Base-by-base conservation (phyloP, 2,888 invertebrate species). In the Caenorhabditis zanzibari region DNA sequence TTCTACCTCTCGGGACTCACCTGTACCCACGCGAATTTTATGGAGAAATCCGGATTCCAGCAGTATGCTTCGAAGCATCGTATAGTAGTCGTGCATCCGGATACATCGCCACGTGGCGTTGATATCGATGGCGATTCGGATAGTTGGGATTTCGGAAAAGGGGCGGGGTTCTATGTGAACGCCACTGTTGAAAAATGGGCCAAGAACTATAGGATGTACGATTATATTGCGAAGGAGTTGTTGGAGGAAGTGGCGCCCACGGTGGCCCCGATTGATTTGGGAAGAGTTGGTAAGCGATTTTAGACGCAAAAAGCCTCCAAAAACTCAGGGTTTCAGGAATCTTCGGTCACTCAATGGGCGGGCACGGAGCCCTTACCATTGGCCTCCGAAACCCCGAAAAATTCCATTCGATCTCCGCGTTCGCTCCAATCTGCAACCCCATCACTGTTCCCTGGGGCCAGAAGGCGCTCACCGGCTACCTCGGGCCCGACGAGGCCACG, bases 41-140 rank as follows among this genome's bases (percentile, higher is more conserved):
- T 97, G 85, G 95, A 96, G 68, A 99, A 99, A 93, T 95, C 97
- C 59, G 98, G 97, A n/a, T 96, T 96, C 84, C 99, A 99, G 94
- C 95, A 95, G 93, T 95, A 95, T 93, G 98, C 98, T 5, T 85
- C 86, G 12, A 54, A 84, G n/a, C 72, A 86, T 49, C 81, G 88
- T n/a, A 35, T 99, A 2, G 95, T 96, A 85, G 95, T 99, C 71
- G 96, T 99, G 2, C 96, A 95, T 81, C 97, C 98, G 0, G 99
- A 99, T 92, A 99, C 98, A 0, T 87, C 82, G 5, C 80, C 89
- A 94, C 94, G 97, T 90, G 96, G 96, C 7, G 94, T 96, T 14
- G 95, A 96, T 89, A 95, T 99, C 79, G 95, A 96, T 19, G 97
- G 97, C 0, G 96, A 98, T 93, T 95, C 96, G 92, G 97, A 96